A percentile compares a stretch with the other conserved stretches of the same genome.
Conservation (phyloP, 2,888 invertebrate species). For the Parnassius orleans region DNA sequence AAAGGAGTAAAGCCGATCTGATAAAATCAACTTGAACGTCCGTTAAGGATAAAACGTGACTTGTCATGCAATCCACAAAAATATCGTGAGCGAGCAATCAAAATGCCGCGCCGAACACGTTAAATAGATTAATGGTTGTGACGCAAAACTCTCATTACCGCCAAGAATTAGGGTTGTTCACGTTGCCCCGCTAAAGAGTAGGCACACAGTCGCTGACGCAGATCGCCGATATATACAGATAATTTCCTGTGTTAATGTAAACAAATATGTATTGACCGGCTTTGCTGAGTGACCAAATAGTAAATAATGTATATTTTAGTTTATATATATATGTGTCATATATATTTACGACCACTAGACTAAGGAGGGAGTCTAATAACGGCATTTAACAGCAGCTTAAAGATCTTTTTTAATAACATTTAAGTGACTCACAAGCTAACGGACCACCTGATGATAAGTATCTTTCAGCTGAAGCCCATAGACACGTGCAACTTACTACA, state of each 20-base stretch:
- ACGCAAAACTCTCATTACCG: constrained; percentile 50
- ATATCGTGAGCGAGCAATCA: constrained; percentile 43
- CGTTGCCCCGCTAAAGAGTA: constrained; percentile 54
- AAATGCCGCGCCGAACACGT: constrained; percentile 33
- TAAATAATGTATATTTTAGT: constrained; percentile 7
- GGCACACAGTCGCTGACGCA: constrained; percentile 65
- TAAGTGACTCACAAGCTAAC: no score
- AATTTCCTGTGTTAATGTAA: constrained; percentile 15
- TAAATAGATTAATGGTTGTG: constrained; percentile 52
- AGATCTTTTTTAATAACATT: no score
- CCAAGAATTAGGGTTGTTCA: constrained; percentile 53
- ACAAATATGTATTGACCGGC: constrained; percentile 9
- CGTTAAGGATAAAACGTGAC: constrained; percentile 17
- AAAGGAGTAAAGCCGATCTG: no score
- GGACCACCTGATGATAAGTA: no score
- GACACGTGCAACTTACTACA: no score
- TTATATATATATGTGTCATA: no score
- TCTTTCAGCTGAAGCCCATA: no score
- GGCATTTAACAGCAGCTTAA: no score
- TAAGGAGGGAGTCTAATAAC: no score
- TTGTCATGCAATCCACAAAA: constrained; percentile 26
- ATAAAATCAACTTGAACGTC: no score
- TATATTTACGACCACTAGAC: no score
- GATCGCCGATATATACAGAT: constrained; percentile 33
- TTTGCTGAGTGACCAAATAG: constrained; percentile 3